phyloP scores from a whole-genome alignment of 1,140 invertebrate species.

The Macrosteles quadrilineatus region DNA sequence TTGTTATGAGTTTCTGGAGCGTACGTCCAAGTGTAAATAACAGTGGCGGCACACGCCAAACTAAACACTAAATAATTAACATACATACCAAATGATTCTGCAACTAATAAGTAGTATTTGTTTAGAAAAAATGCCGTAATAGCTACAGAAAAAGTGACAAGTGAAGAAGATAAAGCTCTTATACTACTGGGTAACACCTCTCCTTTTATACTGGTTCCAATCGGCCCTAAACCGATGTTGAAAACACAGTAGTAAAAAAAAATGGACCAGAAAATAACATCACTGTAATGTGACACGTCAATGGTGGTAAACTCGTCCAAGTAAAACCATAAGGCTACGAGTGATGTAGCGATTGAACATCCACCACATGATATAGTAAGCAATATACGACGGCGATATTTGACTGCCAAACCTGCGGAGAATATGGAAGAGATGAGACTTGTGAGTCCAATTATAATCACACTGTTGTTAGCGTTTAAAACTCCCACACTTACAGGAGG shows the following conservation, averaged over 20 bases:
- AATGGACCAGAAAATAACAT: conserved; percentile 31
- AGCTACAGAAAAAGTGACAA: conserved; percentile 33
- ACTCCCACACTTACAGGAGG: conserved; percentile 30
- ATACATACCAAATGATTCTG: conserved; percentile 61
- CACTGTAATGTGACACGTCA: not conserved
- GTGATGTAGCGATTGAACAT: conserved; percentile 21
- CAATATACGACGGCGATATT: conserved; percentile 50
- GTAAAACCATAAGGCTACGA: conserved; percentile 38
- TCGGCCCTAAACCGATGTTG: conserved; percentile 31
- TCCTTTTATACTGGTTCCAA: conserved; percentile 36
- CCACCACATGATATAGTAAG: conserved; percentile 52
- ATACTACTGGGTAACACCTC: conserved; percentile 34
- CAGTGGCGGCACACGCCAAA: conserved; percentile 55
- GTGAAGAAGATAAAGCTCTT: conserved; percentile 30
- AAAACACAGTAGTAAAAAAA: conserved; percentile 28
- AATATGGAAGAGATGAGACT: conserved; percentile 41
- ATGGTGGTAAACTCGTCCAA: not conserved
- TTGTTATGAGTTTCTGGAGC: conserved; percentile 83
- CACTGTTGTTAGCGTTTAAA: conserved; percentile 27
- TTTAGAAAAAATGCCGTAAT: conserved; percentile 64
- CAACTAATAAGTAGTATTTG: conserved; percentile 66
- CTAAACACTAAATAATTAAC: conserved; percentile 79
- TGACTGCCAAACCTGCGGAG: conserved; percentile 46
- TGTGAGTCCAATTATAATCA: conserved; percentile 33
- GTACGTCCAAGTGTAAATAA: conserved; percentile 64